These are phyloP conservation scores for Protodeltote pygarga DNA, from an alignment of 2,888 invertebrate genomes.

Conservation along the genomic window DNA sequence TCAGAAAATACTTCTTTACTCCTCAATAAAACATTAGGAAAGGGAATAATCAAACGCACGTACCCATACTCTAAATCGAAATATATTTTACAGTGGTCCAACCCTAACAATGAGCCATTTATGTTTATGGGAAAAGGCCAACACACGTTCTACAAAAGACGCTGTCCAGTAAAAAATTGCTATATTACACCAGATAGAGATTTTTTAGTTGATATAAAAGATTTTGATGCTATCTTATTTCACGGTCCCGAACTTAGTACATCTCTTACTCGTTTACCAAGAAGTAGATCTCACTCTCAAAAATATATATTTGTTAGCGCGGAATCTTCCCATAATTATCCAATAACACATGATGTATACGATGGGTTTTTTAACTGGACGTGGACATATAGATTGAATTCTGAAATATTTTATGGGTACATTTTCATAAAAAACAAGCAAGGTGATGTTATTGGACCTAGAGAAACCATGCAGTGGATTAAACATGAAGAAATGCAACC, in stretches of 20 bases:
- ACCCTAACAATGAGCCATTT: slow-evolving; percentile 2
- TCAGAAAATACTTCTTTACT: background rate
- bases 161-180: slow-evolving; percentile 12
- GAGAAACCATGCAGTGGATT: slow-evolving; percentile 57
- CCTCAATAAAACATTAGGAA: background rate
- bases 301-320: slow-evolving; percentile 44
- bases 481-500: slow-evolving; percentile 54
- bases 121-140: slow-evolving; percentile 9
- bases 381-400: slow-evolving; percentile 63
- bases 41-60: background rate
- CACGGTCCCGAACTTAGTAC: slow-evolving; percentile 8
- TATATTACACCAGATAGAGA: slow-evolving; percentile 15
- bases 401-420: slow-evolving; percentile 60
- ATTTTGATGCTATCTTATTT: slow-evolving; percentile 18
- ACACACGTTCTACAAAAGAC: slow-evolving; percentile 1
- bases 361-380: slow-evolving; percentile 66
- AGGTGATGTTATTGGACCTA: slow-evolving; percentile 56
- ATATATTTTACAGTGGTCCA: slow-evolving; percentile 26
- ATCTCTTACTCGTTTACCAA: background rate
- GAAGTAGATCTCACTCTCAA: slow-evolving; percentile 3
- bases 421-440: slow-evolving; percentile 53
- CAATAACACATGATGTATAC: slow-evolving; percentile 47
- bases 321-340: slow-evolving; percentile 60
- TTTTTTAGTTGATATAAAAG: background rate
- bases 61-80: background rate